Conservation (phyloP, 2,113 vertebrate genomes). For the Notothenia rossii region DNA sequence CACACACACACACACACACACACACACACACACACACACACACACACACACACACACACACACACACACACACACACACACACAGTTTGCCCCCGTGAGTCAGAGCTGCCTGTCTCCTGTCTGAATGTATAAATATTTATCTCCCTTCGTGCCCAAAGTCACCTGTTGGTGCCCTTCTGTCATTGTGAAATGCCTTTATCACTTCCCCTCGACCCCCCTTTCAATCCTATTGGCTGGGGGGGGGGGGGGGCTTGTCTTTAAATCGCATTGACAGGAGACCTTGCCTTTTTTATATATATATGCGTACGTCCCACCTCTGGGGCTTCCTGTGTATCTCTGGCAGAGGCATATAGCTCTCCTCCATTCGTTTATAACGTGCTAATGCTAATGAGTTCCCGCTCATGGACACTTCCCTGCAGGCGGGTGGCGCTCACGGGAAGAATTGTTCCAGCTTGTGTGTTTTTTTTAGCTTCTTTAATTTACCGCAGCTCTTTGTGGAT, state of each 20-base stretch:
- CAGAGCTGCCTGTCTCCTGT: slow-evolving; percentile 57
- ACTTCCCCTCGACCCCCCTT: slow-evolving; percentile 6
- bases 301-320: slow-evolving; percentile 21
- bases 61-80: slow-evolving; percentile 9
- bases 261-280: slow-evolving; percentile 43
- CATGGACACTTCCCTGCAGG: slow-evolving; percentile 68
- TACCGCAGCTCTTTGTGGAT: slow-evolving; percentile 64
- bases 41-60: background rate
- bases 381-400: slow-evolving; percentile 73
- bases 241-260: slow-evolving; percentile 15
- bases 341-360: slow-evolving; percentile 55
- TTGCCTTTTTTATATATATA: slow-evolving; percentile 21
- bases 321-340: slow-evolving; percentile 66
- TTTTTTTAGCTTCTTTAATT: slow-evolving; percentile 59
- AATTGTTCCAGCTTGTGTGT: slow-evolving; percentile 48
- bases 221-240: slow-evolving; percentile 1
- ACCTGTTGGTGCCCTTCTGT: slow-evolving; percentile 72
- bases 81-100: slow-evolving; percentile 42
- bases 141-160: slow-evolving; percentile 59
- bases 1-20: background rate
- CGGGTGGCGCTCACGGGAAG: slow-evolving; percentile 49
- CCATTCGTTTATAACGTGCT: slow-evolving; percentile 72
- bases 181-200: slow-evolving; percentile 60
- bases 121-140: slow-evolving; percentile 76
- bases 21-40: background rate